phyloP scores from a whole-genome alignment of 2,113 vertebrate genomes.

The Charina bottae region DNA sequence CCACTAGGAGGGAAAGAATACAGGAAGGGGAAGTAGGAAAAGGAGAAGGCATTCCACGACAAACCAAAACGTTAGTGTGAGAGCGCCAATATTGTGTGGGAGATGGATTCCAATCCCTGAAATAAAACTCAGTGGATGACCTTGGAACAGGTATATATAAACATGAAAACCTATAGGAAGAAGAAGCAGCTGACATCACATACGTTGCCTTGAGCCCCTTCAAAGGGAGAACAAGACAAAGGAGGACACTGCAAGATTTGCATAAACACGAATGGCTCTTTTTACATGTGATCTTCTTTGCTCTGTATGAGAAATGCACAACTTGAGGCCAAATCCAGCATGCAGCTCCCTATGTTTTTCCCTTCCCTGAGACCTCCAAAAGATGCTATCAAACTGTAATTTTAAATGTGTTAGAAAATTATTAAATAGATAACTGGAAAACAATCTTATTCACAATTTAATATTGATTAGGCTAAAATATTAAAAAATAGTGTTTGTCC shows the following conservation, averaged over 20 bases:
- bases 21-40: constrained; percentile 22
- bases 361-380: background rate
- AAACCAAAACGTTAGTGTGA: background rate
- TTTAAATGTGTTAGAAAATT: background rate
- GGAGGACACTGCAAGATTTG: background rate
- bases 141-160: background rate
- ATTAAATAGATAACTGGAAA: background rate
- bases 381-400: background rate
- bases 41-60: accelerated
- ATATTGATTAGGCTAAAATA: background rate
- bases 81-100: background rate
- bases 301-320: background rate
- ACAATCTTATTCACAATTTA: background rate
- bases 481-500: background rate
- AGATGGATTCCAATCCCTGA: background rate
- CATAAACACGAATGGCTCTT: background rate
- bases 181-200: background rate
- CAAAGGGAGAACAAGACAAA: background rate
- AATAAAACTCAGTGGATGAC: background rate
- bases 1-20: constrained; percentile 80
- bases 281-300: background rate
- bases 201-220: background rate
- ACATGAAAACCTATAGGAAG: background rate
- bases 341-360: background rate
- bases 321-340: background rate